A percentile compares a stretch with the other conserved stretches of the same genome.
Conservation (phyloP, 2,888 invertebrate species). For the Digitonthophagus gazella region DNA sequence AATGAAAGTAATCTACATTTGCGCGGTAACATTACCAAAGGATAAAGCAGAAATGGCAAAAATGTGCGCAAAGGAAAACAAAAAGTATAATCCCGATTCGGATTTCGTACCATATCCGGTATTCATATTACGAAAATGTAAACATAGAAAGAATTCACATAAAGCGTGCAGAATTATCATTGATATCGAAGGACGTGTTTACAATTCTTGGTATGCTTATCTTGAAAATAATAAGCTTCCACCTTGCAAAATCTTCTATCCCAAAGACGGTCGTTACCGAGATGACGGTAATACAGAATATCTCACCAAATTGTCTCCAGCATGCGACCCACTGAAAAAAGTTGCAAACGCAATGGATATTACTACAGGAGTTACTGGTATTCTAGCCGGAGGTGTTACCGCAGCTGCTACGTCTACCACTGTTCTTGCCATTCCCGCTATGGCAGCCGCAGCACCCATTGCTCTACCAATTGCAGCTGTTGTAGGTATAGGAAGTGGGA, state of each 20-base stretch:
- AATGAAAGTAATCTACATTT: constrained; percentile 29
- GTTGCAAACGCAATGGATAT: too few species aligned
- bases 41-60: constrained; percentile 32
- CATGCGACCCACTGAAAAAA: not conserved
- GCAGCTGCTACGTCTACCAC: constrained; percentile 7
- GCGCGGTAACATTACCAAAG: constrained; percentile 40
- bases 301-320: not conserved
- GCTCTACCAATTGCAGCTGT: constrained; percentile 19
- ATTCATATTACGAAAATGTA: constrained; percentile 38
- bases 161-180: constrained; percentile 45
- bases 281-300: not conserved
- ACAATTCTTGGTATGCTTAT: constrained; percentile 56
- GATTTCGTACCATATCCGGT: constrained; percentile 43
- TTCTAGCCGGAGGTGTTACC: constrained; percentile 23
- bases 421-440: constrained; percentile 18
- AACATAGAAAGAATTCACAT: constrained; percentile 38
- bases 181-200: constrained; percentile 53
- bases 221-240: constrained; percentile 55
- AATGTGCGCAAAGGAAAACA: not conserved
- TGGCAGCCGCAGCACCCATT: constrained; percentile 22
- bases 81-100: constrained; percentile 26
- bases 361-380: constrained; percentile 23
- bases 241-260: constrained; percentile 57
- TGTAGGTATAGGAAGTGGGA: constrained; percentile 21
- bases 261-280: constrained; percentile 52